These are phyloP conservation scores for Drosophila nikananu DNA, from an alignment of 1,140 invertebrate genomes.

Conservation along the genomic window DNA sequence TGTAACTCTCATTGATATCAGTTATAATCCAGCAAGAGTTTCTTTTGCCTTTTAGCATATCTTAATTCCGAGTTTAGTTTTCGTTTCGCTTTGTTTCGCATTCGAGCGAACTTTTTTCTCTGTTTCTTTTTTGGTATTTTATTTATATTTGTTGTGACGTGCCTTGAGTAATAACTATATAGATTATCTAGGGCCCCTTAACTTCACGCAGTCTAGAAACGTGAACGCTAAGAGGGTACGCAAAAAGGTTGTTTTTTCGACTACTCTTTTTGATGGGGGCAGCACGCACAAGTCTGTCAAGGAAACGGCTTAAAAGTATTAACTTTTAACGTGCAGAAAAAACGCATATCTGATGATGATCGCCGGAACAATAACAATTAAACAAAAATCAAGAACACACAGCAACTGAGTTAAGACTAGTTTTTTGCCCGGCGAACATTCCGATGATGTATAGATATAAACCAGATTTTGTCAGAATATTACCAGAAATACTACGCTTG, in stretches of 20 bases:
- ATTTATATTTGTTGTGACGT: slow-evolving; percentile 76
- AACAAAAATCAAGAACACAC: slow-evolving; percentile 6
- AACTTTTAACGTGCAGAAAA: slow-evolving; percentile 33
- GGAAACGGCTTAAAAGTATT: slow-evolving; percentile 37
- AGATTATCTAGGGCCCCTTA: slow-evolving; percentile 42
- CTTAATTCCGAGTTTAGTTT: slow-evolving; percentile 76
- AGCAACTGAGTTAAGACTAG: background rate
- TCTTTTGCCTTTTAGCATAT: slow-evolving; percentile 75
- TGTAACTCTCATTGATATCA: slow-evolving; percentile 15
- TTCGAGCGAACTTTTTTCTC: slow-evolving; percentile 20
- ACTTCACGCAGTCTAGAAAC: slow-evolving; percentile 35
- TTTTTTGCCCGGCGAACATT: background rate
- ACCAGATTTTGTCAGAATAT: slow-evolving; percentile 8
- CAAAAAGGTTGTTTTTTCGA: slow-evolving; percentile 18
- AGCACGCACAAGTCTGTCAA: slow-evolving; percentile 68
- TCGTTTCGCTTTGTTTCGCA: slow-evolving; percentile 46
- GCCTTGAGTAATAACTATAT: slow-evolving; percentile 79
- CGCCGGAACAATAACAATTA: slow-evolving; percentile 16
- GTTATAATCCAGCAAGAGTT: slow-evolving; percentile 60
- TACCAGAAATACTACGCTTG: background rate
- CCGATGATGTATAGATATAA: slow-evolving; percentile 1
- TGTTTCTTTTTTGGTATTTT: slow-evolving; percentile 48
- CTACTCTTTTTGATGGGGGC: background rate
- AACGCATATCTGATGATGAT: slow-evolving; percentile 16
- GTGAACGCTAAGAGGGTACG: slow-evolving; percentile 22